Base-by-base conservation (phyloP, 2,113 vertebrate genomes). In the Cryptotis parvus region DNA sequence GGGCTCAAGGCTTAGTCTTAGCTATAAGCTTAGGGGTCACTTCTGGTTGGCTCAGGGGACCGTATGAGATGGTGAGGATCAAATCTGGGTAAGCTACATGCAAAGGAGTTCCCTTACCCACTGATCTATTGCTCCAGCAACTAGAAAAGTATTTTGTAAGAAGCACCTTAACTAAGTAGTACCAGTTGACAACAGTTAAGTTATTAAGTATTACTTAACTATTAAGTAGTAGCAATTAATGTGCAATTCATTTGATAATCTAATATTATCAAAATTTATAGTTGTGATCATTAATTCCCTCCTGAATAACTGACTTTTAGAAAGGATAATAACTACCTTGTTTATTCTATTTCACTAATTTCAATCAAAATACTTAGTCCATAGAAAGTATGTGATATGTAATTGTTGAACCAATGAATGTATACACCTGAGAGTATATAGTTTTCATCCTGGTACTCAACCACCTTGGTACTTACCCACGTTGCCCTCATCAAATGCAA, bases 281-380 rank as follows among this genome's bases (percentile, higher is more conserved):
- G 86, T 33, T 68, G 52, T 35, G 41, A 68, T 35, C n/a, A 89
- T 72, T 52, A 61, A 52, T 45, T 84, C 87, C 20, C 82, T 91
- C 78, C 85, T 80, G 94, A 79, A 63, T 94, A 75, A 92, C 58
- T 72, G 41, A 43, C 49, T 87, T 43, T 78, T 68, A 73, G 41
- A 83, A 91, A 66, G 9, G 27, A 85, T 22, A 26, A 58, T 43
- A 77, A 31, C 66, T 88, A 14, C 58, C 86, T 87, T 76, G 74
- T 89, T 93, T 90, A 91, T 26, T 92, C 78, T n/a, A 33, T 33
- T 63, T 83, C 29, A 58, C 45, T 63, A 52, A 24, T 76, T 18
- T n/a, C 26, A 52, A 68, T 66, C 74, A 75, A 49, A 90, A 61
- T 55, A n/a, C 35, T 76, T 70, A 52, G 65, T 6, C 78, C 35